phyloP scores from a whole-genome alignment of 2,888 invertebrate species.

The Theretra japonica region DNA sequence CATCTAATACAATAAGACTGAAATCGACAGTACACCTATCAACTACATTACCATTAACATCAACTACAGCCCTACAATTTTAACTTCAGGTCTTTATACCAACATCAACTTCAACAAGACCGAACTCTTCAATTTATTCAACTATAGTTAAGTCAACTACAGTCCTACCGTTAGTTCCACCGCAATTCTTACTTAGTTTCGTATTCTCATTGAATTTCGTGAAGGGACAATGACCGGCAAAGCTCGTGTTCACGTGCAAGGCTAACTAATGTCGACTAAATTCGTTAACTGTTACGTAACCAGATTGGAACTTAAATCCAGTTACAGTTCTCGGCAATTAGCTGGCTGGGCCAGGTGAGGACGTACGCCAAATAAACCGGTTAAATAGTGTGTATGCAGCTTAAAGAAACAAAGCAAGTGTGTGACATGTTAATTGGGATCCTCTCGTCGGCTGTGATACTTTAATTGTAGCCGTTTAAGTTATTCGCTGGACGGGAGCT shows the following conservation, averaged over 20 bases:
- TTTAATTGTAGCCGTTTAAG: conserved; percentile 14
- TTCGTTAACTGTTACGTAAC: conserved; percentile 77
- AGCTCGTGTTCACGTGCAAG: conserved; percentile 54
- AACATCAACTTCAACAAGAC: not conserved
- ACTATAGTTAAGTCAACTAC: not conserved
- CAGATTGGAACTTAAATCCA: conserved; percentile 76
- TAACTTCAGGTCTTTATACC: too few relatives aligned
- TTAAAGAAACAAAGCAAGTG: conserved; percentile 35
- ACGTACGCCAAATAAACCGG: conserved; percentile 61
- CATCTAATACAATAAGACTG: too few relatives aligned
- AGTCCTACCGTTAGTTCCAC: not conserved
- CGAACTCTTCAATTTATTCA: not conserved
- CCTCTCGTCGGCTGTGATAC: not conserved
- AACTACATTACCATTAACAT: too few relatives aligned
- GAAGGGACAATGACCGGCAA: conserved; percentile 38
- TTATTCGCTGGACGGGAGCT: conserved; percentile 13
- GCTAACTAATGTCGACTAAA: conserved; percentile 71
- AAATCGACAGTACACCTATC: too few relatives aligned
- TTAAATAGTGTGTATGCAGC: conserved; percentile 42
- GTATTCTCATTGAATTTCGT: conserved; percentile 30
- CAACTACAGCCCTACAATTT: too few relatives aligned
- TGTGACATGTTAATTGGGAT: conserved; percentile 17
- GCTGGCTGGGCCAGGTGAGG: conserved; percentile 63
- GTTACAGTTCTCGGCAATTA: conserved; percentile 74
- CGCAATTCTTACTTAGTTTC: conserved; percentile 31